phyloP scores from a whole-genome alignment of 2,888 invertebrate genomes.

The Strigamia maritima region DNA sequence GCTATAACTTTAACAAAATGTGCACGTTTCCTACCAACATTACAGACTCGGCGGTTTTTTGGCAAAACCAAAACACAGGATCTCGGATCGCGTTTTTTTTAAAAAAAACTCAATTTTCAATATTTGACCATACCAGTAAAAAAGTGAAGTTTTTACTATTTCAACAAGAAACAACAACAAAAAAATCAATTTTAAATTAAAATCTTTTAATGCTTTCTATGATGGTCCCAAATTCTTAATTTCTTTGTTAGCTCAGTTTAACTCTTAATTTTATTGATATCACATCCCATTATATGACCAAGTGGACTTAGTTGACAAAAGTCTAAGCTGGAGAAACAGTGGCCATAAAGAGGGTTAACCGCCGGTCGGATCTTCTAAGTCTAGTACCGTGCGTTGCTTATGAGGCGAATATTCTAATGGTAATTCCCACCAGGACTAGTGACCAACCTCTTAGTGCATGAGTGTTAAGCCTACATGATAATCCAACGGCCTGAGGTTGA shows the following conservation, averaged over 20 bases:
- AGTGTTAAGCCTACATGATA: conserved; percentile 27
- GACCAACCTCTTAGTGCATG: conserved; percentile 27
- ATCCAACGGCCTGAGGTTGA: conserved; percentile 27
- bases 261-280: conserved; percentile 29
- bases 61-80: too few relatives aligned
- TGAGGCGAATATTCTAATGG: conserved; percentile 27
- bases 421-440: conserved; percentile 29
- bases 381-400: neutral
- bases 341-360: conserved; percentile 29
- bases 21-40: neutral
- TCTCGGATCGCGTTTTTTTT: too few relatives aligned
- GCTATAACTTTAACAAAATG: neutral
- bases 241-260: conserved; percentile 20
- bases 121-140: too few relatives aligned
- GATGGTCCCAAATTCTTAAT: neutral
- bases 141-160: too few relatives aligned
- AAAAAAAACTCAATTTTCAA: neutral
- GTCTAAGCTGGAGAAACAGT: conserved; percentile 11
- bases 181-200: neutral
- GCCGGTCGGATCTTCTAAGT: conserved; percentile 21
- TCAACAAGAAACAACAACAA: neutral
- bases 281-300: conserved; percentile 14
- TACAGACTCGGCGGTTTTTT: too few relatives aligned
- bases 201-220: neutral
- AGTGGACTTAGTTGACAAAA: conserved; percentile 27